Evolutionary conservation across 2,113 vertebrate genomes (phyloP).

Genomic region (Empidonax alnorum): DNA sequence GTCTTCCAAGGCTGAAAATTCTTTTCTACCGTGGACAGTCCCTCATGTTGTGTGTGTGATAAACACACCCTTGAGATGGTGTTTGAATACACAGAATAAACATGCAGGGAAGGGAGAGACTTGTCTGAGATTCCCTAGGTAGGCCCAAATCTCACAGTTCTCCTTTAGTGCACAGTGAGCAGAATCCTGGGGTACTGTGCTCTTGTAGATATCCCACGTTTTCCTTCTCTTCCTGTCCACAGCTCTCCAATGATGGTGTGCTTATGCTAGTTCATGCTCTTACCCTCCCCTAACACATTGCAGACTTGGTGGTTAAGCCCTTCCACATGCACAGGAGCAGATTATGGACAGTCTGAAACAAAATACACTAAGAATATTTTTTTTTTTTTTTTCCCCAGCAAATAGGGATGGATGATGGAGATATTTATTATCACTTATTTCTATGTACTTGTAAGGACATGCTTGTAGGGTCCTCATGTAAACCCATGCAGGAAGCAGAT

Average conservation of each 20-base stretch:
- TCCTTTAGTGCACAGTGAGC: neutral
- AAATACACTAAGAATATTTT: neutral
- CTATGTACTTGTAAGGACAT: neutral
- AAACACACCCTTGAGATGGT: neutral
- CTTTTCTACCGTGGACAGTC: no score
- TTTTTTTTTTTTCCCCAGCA: neutral
- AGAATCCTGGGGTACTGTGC: neutral
- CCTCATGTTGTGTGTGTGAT: neutral
- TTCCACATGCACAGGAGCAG: neutral
- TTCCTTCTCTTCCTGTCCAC: neutral
- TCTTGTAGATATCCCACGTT: neutral
- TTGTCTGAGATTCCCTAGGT: neutral
- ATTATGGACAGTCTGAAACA: neutral
- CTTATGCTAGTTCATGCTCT: neutral
- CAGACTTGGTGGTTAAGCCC: neutral
- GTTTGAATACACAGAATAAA: neutral
- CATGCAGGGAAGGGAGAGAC: neutral
- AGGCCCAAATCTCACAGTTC: rapidly evolving
- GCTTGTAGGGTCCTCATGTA: neutral
- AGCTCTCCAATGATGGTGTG: rapidly evolving
- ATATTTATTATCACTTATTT: neutral
- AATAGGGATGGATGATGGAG: neutral
- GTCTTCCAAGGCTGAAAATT: neutral
- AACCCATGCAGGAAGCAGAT: neutral
- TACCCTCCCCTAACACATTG: neutral